Base-by-base conservation (phyloP, 2,797 vertebrate genomes). In the Amniataba percoides region DNA sequence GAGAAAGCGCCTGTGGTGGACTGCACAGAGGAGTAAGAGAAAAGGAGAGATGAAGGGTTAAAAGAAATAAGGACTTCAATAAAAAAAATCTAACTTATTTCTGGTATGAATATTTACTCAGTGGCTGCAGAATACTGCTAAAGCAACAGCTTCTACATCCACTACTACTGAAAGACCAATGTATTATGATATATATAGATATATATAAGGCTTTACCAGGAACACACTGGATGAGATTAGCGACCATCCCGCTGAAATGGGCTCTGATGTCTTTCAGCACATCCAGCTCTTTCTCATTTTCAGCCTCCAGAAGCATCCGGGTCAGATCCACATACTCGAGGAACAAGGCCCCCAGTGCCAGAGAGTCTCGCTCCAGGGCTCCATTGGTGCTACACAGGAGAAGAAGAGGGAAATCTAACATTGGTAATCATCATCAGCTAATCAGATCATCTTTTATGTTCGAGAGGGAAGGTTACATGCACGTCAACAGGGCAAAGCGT, bases 221-320 rank as follows among this genome's bases (percentile, higher is more conserved):
- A 77, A 99, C 97, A 94, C 98, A 98, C 70, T 99, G 98, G 85
- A 99, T 99, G 93, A 99, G 94, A 92, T 99, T 99, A 87, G 98
- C 98, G 80, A 99, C 97, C 98, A 99, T 99, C 74, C 97, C 97
- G 65, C 98, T 99, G 90, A 99, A 99, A 94, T 99, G 98, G 21
- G 98, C 98, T 89, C 98, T 94, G 85, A 99, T 99, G 90, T 99
- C 98, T 92, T 99, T 99, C 11, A 99, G 97, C 78, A 99, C 97
- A 57, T 99, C 98, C 16, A 98, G 95, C 91, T 99, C 98, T 90
- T 99, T 99, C 87, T 99, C 98, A 53, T 99, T 99, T 94, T 99
- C 98, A 39, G 98, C 98, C 86, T 99, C 98, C 72, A 99, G 91
- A 55, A 99, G 97, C 98, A 99, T 99, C 59, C 98, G 95, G 34